A percentile compares a stretch with the other conserved stretches of the same genome.
These are phyloP conservation scores for Armadillidium nasatum DNA, from an alignment of 1,140 invertebrate species.

Conservation along the genomic window DNA sequence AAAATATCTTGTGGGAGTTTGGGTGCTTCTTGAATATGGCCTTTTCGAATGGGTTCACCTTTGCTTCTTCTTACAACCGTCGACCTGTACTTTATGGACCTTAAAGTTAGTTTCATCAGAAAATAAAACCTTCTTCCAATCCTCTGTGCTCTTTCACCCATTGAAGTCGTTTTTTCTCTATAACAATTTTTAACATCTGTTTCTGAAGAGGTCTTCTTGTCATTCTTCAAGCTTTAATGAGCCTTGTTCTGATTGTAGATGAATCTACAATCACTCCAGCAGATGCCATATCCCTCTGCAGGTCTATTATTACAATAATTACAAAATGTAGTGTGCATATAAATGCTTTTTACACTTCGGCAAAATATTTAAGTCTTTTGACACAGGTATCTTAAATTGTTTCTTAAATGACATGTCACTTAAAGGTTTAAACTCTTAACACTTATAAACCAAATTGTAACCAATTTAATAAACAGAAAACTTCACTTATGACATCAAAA, in stretches of 20 bases:
- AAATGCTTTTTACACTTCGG: no score
- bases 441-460: no score
- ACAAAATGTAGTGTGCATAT: no score
- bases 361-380: no score
- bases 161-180: constrained; percentile 1
- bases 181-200: constrained; percentile 17
- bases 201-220: neutral
- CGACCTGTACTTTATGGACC: neutral
- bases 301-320: no score
- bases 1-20: constrained; percentile 22
- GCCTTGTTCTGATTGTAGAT: neutral
- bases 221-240: constrained; percentile 10
- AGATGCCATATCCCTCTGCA: constrained; percentile 10
- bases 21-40: constrained; percentile 22
- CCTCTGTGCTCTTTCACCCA: constrained; percentile 10
- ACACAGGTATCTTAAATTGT: no score
- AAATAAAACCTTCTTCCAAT: constrained; percentile 12
- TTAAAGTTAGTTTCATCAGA: neutral
- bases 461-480: no score
- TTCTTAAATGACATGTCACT: no score
- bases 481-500: no score
- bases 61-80: constrained; percentile 16
- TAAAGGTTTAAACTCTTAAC: no score
- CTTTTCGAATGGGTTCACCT: constrained; percentile 17
- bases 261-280: constrained; percentile 4